Percentiles rank a stretch among this genome's conserved stretches.
Evolutionary conservation across 2,797 vertebrate genomes (phyloP).

Genomic region (Spizella passerina): DNA sequence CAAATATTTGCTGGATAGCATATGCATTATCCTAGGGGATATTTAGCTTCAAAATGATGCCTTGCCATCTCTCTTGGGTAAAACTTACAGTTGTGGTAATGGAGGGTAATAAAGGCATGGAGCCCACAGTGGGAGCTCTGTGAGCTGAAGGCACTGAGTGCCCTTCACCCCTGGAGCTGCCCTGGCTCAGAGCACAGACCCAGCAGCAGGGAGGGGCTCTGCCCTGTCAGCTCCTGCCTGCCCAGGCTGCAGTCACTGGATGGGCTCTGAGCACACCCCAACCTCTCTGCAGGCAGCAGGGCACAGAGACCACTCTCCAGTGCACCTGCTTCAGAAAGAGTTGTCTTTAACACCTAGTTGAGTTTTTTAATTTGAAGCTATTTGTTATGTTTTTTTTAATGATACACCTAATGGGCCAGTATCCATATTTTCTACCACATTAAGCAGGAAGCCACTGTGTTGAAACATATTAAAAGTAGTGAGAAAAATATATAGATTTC

Average conservation of each 20-base stretch:
- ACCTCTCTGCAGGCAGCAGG: neutral
- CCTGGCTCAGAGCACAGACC: neutral
- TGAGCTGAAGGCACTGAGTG: neutral
- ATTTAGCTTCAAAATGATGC: neutral
- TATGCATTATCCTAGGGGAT: neutral
- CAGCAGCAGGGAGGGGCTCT: neutral
- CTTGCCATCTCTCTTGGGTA: neutral
- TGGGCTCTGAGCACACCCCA: neutral
- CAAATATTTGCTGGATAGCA: neutral
- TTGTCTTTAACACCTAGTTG: neutral
- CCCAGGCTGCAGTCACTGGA: neutral
- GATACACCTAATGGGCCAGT: neutral
- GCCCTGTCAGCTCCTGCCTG: neutral
- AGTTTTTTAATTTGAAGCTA: neutral
- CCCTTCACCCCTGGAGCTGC: neutral
- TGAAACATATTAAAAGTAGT: neutral
- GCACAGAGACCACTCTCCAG: neutral
- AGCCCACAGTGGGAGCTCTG: neutral
- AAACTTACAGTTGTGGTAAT: neutral
- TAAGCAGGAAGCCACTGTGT: neutral
- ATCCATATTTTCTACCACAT: neutral
- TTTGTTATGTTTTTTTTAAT: neutral
- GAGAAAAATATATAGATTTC: neutral
- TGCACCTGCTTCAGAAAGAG: neutral
- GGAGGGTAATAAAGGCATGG: neutral